Base-by-base conservation (phyloP, 2,797 vertebrate genomes). In the Sebastolobus altivelis region DNA sequence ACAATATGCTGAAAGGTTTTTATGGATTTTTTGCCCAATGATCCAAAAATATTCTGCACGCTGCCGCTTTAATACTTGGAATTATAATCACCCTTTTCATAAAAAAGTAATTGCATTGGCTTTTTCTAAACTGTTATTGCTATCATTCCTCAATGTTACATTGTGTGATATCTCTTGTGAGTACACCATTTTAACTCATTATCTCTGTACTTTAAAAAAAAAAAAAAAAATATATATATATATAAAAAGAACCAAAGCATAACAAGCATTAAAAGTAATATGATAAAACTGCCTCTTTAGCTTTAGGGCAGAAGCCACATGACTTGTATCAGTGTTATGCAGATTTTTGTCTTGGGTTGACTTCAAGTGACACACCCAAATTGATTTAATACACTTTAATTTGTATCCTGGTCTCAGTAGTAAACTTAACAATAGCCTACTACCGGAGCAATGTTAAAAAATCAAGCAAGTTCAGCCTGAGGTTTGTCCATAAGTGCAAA, bases 361-460 rank as follows among this genome's bases (percentile, higher is more conserved):
- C 37, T 66, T 38, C 35, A 77, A 52, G 69, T 18, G 58, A 75
- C 72, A 72, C 62, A 72, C 71, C 43, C 71, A 58, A 13, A 13
- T 29, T 65, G 6, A 43, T 33, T 67, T 73, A 4, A 20, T n/a
- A 27, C 70, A 62, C 6, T 35, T 60, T 13, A 3, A 3, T 14
- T 31, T n/a, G 31, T 22, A 60, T 2, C 18, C 5, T 27, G 12
- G 5, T 37, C 10, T 20, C 13, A 14, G 3, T 11, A 29, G 25
- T 5, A 22, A 55, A 5, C 11, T 5, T 7, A 25, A 38, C 18
- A 31, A 40, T 46, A 20, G 8, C 18, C 25, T 27, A 37, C 25
- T 54, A 18, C 60, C 33, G 25, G 12, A 69, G 43, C 62, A 59
- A 78, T 72, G 37, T 79, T 79, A 20, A 35, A 46, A 79, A 69